Percentiles rank a stretch among this genome's conserved stretches.
These are phyloP conservation scores for Rhopalosiphum maidis DNA, from an alignment of 1,140 invertebrate genomes.

Conservation along the genomic window DNA sequence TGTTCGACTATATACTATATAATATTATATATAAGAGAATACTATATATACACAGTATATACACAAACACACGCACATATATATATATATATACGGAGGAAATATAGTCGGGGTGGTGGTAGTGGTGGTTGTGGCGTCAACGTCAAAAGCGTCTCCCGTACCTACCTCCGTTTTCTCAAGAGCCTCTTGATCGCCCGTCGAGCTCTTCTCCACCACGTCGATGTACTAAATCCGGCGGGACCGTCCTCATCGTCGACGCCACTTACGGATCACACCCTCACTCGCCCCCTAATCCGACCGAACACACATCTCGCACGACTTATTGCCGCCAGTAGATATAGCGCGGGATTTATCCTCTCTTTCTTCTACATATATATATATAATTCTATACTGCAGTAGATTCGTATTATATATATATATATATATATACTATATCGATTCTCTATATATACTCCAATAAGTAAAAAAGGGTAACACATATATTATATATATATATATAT, in stretches of 20 bases:
- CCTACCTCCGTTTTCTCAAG: conserved; percentile 25
- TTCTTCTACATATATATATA: not conserved
- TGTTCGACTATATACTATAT: not conserved
- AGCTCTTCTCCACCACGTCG: conserved; percentile 32
- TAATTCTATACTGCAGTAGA: not conserved
- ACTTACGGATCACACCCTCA: conserved; percentile 42
- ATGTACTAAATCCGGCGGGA: conserved; percentile 27
- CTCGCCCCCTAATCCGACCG: not conserved
- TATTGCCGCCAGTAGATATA: not conserved
- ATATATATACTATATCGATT: too few species aligned
- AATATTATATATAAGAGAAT: too few species aligned
- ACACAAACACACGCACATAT: not conserved
- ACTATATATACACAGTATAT: not conserved
- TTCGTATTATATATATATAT: not conserved
- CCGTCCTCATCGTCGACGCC: not conserved
- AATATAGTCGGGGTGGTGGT: not conserved
- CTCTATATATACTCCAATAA: too few species aligned
- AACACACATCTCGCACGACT: not conserved
- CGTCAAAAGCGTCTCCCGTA: conserved; percentile 51
- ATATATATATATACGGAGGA: not conserved
- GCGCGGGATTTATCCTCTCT: not conserved
- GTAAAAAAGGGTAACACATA: too few species aligned
- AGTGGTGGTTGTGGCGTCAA: conserved; percentile 37
- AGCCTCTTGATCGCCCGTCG: conserved; percentile 55
- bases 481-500: too few species aligned